Conservation (phyloP, 1,140 invertebrate species). For the Oscheius sp. region DNA sequence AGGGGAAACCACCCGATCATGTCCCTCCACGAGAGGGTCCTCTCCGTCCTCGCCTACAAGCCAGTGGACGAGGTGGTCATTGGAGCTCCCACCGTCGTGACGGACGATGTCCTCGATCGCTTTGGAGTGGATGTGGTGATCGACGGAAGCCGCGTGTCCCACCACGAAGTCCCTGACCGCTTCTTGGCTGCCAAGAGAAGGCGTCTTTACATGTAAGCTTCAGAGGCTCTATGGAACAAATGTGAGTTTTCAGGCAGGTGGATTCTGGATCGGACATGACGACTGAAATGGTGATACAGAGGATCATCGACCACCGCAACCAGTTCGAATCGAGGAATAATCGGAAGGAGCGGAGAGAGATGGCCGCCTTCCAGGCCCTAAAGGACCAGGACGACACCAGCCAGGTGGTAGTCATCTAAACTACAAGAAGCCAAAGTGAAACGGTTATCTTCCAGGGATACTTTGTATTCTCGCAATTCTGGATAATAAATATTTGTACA, state of each 20-base stretch:
- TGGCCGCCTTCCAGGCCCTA: conserved; percentile 51
- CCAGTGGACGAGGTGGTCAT: conserved; percentile 99
- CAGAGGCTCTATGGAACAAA: background rate
- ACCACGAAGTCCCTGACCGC: conserved; percentile 76
- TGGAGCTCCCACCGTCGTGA: conserved; percentile 91
- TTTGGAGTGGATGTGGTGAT: conserved; percentile 82
- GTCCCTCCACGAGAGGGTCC: conserved; percentile 95
- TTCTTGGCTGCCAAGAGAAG: conserved; percentile 76
- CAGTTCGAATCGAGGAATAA: conserved; percentile 50
- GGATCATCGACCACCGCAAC: conserved; percentile 84
- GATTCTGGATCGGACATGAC: conserved; percentile 86
- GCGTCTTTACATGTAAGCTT: conserved; percentile 69
- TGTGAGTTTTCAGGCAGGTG: conserved; percentile 73
- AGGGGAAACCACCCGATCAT: conserved; percentile 97
- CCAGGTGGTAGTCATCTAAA: background rate
- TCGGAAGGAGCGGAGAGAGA: conserved; percentile 54
- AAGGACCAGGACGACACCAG: conserved; percentile 8
- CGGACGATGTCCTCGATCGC: conserved; percentile 87
- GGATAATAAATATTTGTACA: no score
- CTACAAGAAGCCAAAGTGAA: no score
- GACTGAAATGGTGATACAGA: conserved; percentile 89
- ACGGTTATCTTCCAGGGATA: no score
- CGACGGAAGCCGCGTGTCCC: conserved; percentile 80
- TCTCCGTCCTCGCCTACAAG: conserved; percentile 94
- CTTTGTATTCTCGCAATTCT: no score